Evolutionary conservation across 2,888 invertebrate genomes (phyloP), one percentile per base, ranked within the genome.

Genomic region (Lottia scabra): DNA sequence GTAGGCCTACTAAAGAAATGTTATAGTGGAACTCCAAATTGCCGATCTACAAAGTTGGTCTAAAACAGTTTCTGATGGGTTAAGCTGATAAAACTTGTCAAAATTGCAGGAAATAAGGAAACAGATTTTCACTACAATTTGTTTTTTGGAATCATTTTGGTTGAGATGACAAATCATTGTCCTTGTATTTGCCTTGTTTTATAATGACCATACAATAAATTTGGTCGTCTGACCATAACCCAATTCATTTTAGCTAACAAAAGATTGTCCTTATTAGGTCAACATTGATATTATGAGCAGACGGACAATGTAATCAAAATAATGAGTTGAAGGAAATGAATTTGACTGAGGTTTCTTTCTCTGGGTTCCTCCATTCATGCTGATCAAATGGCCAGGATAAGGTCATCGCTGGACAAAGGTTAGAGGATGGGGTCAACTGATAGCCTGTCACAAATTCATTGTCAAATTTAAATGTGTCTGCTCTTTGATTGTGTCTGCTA

Each of bases 211-310:
- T 30, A 30, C 30, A 30, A 30, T 30, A 30, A 30, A 30, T 38
- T 38, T 38, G 38, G 38, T 38, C 38, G 38, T 38, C 38, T 38
- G 38, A 8, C 38, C 38, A 38, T 38, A 38, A 38, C 38, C 38
- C 38, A 38, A 38, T 38, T 38, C 38, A 8, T 38, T 38, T 38
- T 38, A 38, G 8, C 38, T 5, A 23, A 56, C 56, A 56, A 56
- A 56, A 23, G 23, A 56, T 23, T 56, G 56, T 23, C 56, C 56
- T 56, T 19, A 56, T 56, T 56, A 56, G 56, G 56, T 23, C 56
- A 56, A 56, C 56, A 56, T 23, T 56, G 13, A 56, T 12, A 56
- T 56, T 56, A 38, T 56, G 56, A 56, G 56, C 56, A 56, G 56
- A 56, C 19, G 23, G 38, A 38, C 38, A 38, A 38, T 38, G 38